Evolutionary conservation across 2,797 vertebrate genomes (phyloP).

Genomic region (Rhyacichthys aspro): DNA sequence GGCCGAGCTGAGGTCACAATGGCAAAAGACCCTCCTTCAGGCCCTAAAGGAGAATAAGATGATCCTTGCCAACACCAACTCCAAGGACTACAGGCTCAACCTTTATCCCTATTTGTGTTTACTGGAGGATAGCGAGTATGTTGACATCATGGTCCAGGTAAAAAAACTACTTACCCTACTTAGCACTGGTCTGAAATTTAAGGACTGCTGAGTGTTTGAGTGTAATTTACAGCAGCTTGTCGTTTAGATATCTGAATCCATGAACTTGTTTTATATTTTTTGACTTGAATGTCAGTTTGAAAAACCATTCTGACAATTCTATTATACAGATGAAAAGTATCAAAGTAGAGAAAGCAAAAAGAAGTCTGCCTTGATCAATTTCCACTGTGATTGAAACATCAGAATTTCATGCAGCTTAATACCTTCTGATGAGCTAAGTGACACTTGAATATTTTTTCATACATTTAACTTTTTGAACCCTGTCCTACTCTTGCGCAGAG

Average conservation of each 20-base stretch:
- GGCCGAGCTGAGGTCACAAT: constrained; percentile 73
- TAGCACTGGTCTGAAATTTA: not conserved
- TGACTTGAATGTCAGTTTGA: not conserved
- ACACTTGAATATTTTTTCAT: not conserved
- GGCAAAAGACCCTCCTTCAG: constrained; percentile 79
- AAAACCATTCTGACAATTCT: constrained; percentile 28
- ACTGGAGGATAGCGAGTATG: constrained; percentile 84
- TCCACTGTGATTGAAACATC: constrained; percentile 11
- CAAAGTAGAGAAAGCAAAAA: constrained; percentile 34
- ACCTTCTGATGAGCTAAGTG: not conserved
- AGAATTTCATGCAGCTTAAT: not conserved
- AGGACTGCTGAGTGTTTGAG: constrained; percentile 12
- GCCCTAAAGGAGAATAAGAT: constrained; percentile 80
- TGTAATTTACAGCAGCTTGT: not conserved
- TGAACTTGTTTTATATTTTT: not conserved
- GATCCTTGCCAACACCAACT: constrained; percentile 59
- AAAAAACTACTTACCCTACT: constrained; percentile 9
- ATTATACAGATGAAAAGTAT: constrained; percentile 18
- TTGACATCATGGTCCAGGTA: constrained; percentile 91
- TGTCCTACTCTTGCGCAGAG: constrained; percentile 68
- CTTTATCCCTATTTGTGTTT: constrained; percentile 90
- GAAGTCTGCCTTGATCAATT: constrained; percentile 38
- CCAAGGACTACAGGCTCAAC: constrained; percentile 20
- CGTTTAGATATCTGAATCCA: not conserved
- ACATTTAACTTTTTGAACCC: constrained; percentile 10